Conservation (phyloP, 1,140 invertebrate genomes). For the Bombus pyrosoma region DNA sequence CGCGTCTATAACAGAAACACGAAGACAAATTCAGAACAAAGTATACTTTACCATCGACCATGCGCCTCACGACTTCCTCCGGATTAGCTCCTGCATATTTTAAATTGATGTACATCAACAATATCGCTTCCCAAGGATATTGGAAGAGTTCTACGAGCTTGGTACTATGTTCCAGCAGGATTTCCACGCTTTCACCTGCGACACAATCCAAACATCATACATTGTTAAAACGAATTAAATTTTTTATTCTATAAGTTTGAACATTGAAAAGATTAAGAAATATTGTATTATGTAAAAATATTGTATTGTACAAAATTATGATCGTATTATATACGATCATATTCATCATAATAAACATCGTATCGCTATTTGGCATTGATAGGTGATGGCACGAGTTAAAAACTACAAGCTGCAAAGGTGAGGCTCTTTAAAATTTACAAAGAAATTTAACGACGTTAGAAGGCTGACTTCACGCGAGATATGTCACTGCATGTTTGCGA, state of each 20-base stretch:
- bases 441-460: too few species aligned
- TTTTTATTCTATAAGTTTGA: neutral
- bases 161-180: slow-evolving; percentile 86
- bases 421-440: too few species aligned
- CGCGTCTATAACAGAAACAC: neutral
- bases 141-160: slow-evolving; percentile 88
- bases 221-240: neutral
- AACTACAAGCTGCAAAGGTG: too few species aligned
- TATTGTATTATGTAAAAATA: too few species aligned
- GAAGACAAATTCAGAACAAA: neutral
- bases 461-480: too few species aligned
- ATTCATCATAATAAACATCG: too few species aligned
- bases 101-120: slow-evolving; percentile 87
- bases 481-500: too few species aligned
- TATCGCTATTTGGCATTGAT: too few species aligned
- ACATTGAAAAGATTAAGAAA: neutral
- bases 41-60: slow-evolving; percentile 85
- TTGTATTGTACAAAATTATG: too few species aligned
- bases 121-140: slow-evolving; percentile 88
- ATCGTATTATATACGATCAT: too few species aligned
- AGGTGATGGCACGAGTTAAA: too few species aligned
- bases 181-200: slow-evolving; percentile 84
- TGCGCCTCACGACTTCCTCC: slow-evolving; percentile 87
- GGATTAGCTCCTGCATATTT: slow-evolving; percentile 87
- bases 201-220: slow-evolving; percentile 63